A percentile compares a stretch with the other conserved stretches of the same genome.
Evolutionary conservation across 23 tunicate genomes (phyloP).

Genomic region (Corella eumyota): DNA sequence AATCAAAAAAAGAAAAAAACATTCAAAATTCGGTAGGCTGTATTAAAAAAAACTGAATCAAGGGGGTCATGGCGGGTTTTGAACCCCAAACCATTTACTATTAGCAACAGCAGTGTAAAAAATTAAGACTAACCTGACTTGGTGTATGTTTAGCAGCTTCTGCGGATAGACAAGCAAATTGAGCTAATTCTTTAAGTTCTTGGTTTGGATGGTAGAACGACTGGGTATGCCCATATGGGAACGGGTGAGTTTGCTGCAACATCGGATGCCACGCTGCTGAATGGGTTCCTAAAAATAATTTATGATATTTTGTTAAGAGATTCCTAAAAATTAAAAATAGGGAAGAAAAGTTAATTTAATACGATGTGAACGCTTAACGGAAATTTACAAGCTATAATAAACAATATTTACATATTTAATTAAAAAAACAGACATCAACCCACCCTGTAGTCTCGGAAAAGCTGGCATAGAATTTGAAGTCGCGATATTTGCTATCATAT

Average conservation of each 20-base stretch:
- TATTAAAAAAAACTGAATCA: too few relatives aligned
- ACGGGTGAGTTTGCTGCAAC: slow-evolving; percentile 54
- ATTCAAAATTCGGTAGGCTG: not conserved
- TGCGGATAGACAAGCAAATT: slow-evolving; percentile 79
- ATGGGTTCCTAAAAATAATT: slow-evolving; percentile 26
- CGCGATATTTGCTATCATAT: too few relatives aligned
- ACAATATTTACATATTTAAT: not conserved
- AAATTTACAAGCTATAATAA: not conserved
- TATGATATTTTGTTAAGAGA: not conserved
- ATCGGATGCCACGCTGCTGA: slow-evolving; percentile 80
- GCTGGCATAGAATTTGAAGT: slow-evolving; percentile 40
- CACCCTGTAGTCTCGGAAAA: slow-evolving; percentile 76
- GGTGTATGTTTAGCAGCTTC: slow-evolving; percentile 96
- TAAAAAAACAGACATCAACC: too few relatives aligned
- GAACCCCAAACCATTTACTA: too few relatives aligned
- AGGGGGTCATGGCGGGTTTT: too few relatives aligned
- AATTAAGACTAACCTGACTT: slow-evolving; percentile 28
- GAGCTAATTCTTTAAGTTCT: slow-evolving; percentile 92
- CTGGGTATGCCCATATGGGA: slow-evolving; percentile 49
- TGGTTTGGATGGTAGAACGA: slow-evolving; percentile 84
- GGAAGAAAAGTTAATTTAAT: too few relatives aligned
- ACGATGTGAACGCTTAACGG: too few relatives aligned
- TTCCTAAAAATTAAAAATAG: too few relatives aligned
- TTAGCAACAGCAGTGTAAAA: not conserved
- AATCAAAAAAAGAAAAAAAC: not conserved